Conservation (phyloP, 2,888 invertebrate genomes). For the Drosophila nigricruria region DNA sequence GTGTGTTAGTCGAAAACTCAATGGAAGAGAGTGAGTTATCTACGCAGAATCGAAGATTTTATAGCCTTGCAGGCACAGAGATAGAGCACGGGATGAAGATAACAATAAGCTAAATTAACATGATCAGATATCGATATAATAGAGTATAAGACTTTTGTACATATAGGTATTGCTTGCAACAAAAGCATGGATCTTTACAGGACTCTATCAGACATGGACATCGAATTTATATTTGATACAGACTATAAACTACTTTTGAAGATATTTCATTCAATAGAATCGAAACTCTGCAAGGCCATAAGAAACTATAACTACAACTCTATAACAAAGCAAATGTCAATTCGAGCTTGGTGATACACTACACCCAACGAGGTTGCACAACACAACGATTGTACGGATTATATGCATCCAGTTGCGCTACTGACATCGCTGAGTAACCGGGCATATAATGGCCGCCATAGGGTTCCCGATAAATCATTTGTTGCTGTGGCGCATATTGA, state of each 20-base stretch:
- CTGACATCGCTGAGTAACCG: constrained; percentile 3
- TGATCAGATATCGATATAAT: background rate
- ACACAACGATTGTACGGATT: constrained; percentile 6
- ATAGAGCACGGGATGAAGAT: too few relatives aligned
- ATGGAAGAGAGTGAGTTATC: too few relatives aligned
- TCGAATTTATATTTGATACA: background rate
- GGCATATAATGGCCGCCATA: constrained; percentile 1
- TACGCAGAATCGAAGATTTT: constrained; percentile 1
- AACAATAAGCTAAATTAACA: background rate
- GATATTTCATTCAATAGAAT: background rate
- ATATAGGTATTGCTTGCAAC: background rate
- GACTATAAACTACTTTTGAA: background rate
- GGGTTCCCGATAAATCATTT: background rate
- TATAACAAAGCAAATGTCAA: background rate
- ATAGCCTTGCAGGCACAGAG: background rate
- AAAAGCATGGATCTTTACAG: background rate
- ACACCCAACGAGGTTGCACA: constrained; percentile 65
- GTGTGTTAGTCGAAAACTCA: background rate
- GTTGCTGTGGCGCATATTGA: constrained; percentile 10
- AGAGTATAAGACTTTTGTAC: background rate
- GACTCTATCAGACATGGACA: background rate
- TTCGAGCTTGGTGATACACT: constrained; percentile 64
- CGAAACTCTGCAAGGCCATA: background rate
- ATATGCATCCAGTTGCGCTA: constrained; percentile 5
- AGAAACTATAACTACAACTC: background rate